Percentiles rank a stretch among this genome's conserved stretches.
phyloP scores from a whole-genome alignment of 2,797 vertebrate genomes.

The Trachurus trachurus region DNA sequence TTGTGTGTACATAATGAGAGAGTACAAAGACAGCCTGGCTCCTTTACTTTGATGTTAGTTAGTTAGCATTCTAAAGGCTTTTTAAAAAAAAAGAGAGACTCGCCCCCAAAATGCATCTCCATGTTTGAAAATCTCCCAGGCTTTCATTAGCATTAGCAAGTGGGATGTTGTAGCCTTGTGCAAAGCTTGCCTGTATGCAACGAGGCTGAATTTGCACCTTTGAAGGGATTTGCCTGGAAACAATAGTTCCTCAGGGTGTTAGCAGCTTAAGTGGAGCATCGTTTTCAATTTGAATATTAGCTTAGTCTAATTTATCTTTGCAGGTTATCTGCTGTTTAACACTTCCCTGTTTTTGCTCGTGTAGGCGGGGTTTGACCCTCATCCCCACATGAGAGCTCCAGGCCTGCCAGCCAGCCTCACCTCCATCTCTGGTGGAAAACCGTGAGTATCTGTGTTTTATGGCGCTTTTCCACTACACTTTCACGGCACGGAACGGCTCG shows the following conservation, averaged over 20 bases:
- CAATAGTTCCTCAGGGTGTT: slow-evolving; percentile 41
- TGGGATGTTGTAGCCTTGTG: slow-evolving; percentile 69
- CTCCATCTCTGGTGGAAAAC: slow-evolving; percentile 96
- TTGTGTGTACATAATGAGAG: slow-evolving; percentile 68
- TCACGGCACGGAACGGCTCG: no score
- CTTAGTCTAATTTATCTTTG: slow-evolving; percentile 53
- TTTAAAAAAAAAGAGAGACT: slow-evolving; percentile 34
- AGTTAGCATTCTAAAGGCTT: slow-evolving; percentile 73
- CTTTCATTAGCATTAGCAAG: slow-evolving; percentile 79
- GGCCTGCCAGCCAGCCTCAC: slow-evolving; percentile 93
- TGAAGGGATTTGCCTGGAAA: slow-evolving; percentile 68
- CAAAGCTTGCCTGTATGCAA: slow-evolving; percentile 67
- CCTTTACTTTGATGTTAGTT: slow-evolving; percentile 75
- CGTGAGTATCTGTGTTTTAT: slow-evolving; percentile 86
- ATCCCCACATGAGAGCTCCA: slow-evolving; percentile 93
- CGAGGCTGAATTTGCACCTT: slow-evolving; percentile 54
- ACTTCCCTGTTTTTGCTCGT: slow-evolving; percentile 14
- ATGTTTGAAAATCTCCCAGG: slow-evolving; percentile 74
- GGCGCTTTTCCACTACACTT: no score
- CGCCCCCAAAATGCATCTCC: slow-evolving; percentile 56
- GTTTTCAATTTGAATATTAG: slow-evolving; percentile 64
- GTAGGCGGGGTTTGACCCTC: slow-evolving; percentile 95
- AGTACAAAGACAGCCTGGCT: slow-evolving; percentile 60
- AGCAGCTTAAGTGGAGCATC: slow-evolving; percentile 46
- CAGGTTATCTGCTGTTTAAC: slow-evolving; percentile 47